Percentiles rank a stretch among this genome's conserved stretches.
Evolutionary conservation across 2,113 vertebrate species (phyloP).

Genomic region (Pygathrix nemaeus): DNA sequence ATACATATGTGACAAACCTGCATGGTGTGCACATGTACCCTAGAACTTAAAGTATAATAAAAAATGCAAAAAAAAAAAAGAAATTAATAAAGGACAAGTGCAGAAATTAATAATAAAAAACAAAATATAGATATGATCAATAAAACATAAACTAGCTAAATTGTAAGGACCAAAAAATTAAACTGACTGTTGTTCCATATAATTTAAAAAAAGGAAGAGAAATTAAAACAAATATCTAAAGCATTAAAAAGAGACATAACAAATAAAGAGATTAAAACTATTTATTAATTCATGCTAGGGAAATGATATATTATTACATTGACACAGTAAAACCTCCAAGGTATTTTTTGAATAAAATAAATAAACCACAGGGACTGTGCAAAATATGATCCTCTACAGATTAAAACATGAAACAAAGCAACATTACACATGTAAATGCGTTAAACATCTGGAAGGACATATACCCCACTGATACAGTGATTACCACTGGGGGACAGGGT

Average conservation of each 20-base stretch:
- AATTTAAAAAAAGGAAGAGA: background rate
- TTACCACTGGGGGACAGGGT: background rate
- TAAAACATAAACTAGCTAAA: background rate
- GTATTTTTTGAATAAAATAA: background rate
- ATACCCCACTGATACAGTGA: background rate
- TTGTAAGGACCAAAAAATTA: background rate
- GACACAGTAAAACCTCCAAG: background rate
- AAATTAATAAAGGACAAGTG: background rate
- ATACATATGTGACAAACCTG: no score
- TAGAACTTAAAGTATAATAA: no score
- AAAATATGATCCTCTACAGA: background rate
- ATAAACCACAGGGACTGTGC: background rate
- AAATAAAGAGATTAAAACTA: background rate
- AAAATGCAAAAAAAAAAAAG: background rate
- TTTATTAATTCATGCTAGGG: background rate
- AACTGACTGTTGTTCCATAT: background rate
- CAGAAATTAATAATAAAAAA: conserved; percentile 11
- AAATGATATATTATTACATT: background rate
- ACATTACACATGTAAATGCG: background rate
- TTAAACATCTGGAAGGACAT: background rate
- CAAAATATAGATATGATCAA: background rate
- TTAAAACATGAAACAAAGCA: background rate
- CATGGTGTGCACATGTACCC: no score
- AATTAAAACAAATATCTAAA: background rate
- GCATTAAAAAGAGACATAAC: background rate